Percentiles rank a stretch among this genome's conserved stretches.
Conservation (phyloP, 2,113 vertebrate species). For the Ophthalmolycus amberensis region DNA sequence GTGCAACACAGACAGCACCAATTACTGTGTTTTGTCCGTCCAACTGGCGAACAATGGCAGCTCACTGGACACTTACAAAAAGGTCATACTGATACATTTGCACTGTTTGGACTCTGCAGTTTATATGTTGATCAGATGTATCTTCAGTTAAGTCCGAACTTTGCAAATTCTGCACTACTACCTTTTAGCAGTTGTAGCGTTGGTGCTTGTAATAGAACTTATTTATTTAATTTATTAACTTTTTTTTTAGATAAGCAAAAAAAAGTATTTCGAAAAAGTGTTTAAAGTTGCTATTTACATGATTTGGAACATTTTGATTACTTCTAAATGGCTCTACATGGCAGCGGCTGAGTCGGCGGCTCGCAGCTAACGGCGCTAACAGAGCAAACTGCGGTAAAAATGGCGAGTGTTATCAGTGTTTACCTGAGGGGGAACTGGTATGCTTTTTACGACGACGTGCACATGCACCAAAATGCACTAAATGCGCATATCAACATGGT, state of each 20-base stretch:
- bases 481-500: too few species aligned
- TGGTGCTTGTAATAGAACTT: neutral
- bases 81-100: conserved; percentile 27
- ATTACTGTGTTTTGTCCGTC: conserved; percentile 65
- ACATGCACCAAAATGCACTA: too few species aligned
- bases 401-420: too few species aligned
- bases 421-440: neutral
- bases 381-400: too few species aligned
- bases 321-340: too few species aligned
- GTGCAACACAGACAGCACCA: conserved; percentile 47
- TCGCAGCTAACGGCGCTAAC: too few species aligned
- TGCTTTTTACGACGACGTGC: neutral
- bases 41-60: conserved; percentile 40
- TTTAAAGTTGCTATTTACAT: neutral
- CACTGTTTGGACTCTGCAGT: conserved; percentile 1
- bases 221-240: neutral
- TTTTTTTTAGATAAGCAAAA: neutral
- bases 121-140: neutral
- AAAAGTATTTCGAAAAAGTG: neutral
- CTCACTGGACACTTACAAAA: conserved; percentile 21
- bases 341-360: too few species aligned
- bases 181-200: neutral
- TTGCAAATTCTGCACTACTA: neutral
- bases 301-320: too few species aligned
- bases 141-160: neutral